Base-by-base conservation (phyloP, 1,140 invertebrate genomes). In the Papilio polyxenes region DNA sequence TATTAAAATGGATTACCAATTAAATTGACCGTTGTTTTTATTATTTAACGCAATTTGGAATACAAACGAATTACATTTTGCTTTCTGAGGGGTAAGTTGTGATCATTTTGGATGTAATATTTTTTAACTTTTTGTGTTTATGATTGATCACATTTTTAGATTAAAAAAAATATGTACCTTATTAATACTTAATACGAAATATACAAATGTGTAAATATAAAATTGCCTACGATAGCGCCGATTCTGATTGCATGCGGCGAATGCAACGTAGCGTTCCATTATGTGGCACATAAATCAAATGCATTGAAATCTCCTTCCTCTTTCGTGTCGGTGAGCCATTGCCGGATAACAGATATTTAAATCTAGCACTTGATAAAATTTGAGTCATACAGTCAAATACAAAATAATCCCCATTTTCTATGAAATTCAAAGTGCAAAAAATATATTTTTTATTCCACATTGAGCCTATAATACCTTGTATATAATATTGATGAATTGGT, bases 251-350 rank as follows among this genome's bases (percentile, higher is more conserved):
- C 89, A 91, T 89, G 89, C 85, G 87, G 89, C 84, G 86, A 90
- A 88, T 87, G 89, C 87, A 88, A 87, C 85, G 84, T 86, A 87
- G 85, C 84, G 85, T 83, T 86, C 87, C 87, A 91, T 92, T 91
- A 91, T 85, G 86, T 85, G 87, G 87, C 79, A 80, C 87, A 90
- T 92, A 92, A 92, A 92, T 92, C 90, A 92, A 87, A 84, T 86
- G 90, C 90, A 91, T 89, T 91, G 89, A 91, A 92, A 91, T 88
- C 87, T 88, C 85, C 90, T 90, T 89, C 89, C 90, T 90, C 88
- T 82, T 90, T 92, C 89, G 88, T 91, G 89, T 88, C 89, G 88
- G 86, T 83, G 85, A 85, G 84, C 87, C 87, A 90, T 90, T 85
- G 85, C 83, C 83, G 82, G 83, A 85, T 82, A 85, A 89, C 87